These are phyloP conservation scores for Mantis religiosa DNA, from an alignment of 2,888 invertebrate species.

Conservation along the genomic window DNA sequence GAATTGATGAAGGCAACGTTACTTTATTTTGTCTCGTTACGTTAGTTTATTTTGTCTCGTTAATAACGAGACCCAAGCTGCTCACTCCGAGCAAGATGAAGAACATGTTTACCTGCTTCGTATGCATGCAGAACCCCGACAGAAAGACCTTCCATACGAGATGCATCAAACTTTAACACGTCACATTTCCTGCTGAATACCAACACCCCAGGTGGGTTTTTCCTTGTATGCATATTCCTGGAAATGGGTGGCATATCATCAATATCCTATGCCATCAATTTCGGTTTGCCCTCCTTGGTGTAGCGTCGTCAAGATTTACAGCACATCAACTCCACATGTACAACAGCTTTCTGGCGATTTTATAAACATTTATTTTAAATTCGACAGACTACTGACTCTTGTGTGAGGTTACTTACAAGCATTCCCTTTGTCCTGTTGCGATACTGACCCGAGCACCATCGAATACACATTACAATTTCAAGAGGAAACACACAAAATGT, in stretches of 20 bases:
- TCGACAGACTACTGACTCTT: no score
- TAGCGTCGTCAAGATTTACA: background rate
- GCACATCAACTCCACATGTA: background rate
- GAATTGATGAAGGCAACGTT: no score
- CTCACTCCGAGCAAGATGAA: background rate
- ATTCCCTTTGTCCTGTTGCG: no score
- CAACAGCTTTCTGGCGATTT: background rate
- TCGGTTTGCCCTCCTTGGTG: background rate
- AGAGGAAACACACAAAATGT: no score
- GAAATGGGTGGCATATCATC: background rate
- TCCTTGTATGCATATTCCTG: background rate
- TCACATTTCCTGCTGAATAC: background rate
- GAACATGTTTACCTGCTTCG: background rate
- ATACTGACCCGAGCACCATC: no score
- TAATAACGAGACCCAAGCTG: no score
- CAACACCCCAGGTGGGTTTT: background rate
- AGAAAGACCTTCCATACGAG: background rate
- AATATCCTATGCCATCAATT: background rate
- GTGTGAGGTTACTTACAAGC: no score
- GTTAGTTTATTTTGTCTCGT: no score
- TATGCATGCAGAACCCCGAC: background rate
- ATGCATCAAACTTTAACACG: background rate
- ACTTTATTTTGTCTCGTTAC: no score
- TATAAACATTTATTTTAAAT: no score
- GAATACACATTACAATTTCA: no score